phyloP scores from a whole-genome alignment of 2,797 vertebrate species.

The Crocodylus rhombifer region DNA sequence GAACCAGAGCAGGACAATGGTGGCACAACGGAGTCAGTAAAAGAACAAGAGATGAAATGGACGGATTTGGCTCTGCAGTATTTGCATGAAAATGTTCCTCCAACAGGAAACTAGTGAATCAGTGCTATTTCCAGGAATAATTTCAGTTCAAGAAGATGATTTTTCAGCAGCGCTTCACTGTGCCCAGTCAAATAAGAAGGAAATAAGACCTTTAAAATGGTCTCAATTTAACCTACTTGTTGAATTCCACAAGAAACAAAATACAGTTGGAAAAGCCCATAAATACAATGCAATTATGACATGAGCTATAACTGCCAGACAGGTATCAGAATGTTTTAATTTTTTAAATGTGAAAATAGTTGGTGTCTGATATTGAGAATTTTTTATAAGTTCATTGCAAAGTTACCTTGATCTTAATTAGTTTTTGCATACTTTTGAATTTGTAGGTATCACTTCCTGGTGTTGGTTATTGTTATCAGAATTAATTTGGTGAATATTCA shows the following conservation, averaged over 20 bases:
- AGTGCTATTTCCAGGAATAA: neutral
- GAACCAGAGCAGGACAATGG: slow-evolving; percentile 98
- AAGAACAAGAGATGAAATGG: slow-evolving; percentile 99
- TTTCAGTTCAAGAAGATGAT: neutral
- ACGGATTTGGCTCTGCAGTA: slow-evolving; percentile 95
- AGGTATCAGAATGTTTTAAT: neutral
- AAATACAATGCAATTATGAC: neutral
- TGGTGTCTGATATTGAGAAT: neutral
- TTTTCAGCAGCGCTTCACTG: neutral
- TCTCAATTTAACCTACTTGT: neutral
- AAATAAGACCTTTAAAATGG: slow-evolving; percentile 17
- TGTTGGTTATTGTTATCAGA: neutral
- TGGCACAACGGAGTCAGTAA: slow-evolving; percentile 95
- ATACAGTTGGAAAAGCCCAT: neutral
- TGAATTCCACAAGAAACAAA: neutral
- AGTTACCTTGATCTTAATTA: slow-evolving; percentile 19
- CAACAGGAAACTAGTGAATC: slow-evolving; percentile 83
- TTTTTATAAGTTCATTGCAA: slow-evolving; percentile 5
- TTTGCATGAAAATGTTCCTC: slow-evolving; percentile 94
- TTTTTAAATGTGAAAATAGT: neutral
- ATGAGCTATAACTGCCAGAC: neutral
- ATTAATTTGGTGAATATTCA: neutral
- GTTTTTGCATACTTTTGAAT: slow-evolving; percentile 14
- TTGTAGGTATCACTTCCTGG: slow-evolving; percentile 15
- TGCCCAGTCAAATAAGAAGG: neutral